Conservation (phyloP, 2,797 vertebrate species). For the Falco cherrug region DNA sequence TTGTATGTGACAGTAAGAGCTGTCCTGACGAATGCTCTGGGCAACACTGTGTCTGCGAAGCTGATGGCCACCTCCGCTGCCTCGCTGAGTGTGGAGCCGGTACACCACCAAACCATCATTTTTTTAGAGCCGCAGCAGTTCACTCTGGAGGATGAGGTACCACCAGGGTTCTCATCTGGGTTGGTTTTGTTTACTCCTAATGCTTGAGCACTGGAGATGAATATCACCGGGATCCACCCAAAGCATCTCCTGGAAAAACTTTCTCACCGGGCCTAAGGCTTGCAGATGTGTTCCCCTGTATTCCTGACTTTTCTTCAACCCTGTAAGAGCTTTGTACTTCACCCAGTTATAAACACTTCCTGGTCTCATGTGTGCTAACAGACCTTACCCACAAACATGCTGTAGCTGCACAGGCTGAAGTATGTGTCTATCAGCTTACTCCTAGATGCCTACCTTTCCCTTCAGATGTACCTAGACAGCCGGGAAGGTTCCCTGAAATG, state of each 20-base stretch:
- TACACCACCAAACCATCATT: fast-evolving
- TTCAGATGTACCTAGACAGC: not conserved
- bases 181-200: not conserved
- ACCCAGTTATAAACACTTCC: not conserved
- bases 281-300: not conserved
- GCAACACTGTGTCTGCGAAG: fast-evolving
- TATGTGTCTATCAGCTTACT: fast-evolving
- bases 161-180: not conserved
- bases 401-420: not conserved
- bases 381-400: not conserved
- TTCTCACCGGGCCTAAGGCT: not conserved
- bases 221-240: not conserved
- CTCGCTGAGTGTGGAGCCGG: not conserved
- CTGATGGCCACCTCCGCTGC: not conserved
- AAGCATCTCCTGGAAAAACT: not conserved
- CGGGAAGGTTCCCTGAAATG: not conserved
- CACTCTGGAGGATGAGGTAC: not conserved
- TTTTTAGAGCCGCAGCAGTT: not conserved
- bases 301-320: not conserved
- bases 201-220: not conserved
- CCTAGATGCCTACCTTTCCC: not conserved
- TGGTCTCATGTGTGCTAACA: not conserved
- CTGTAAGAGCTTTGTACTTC: not conserved
- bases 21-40: not conserved
- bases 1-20: not conserved